A percentile compares a stretch with the other conserved stretches of the same genome.
phyloP scores from a whole-genome alignment of 2,888 invertebrate genomes.

The Allolobophora icterica region DNA sequence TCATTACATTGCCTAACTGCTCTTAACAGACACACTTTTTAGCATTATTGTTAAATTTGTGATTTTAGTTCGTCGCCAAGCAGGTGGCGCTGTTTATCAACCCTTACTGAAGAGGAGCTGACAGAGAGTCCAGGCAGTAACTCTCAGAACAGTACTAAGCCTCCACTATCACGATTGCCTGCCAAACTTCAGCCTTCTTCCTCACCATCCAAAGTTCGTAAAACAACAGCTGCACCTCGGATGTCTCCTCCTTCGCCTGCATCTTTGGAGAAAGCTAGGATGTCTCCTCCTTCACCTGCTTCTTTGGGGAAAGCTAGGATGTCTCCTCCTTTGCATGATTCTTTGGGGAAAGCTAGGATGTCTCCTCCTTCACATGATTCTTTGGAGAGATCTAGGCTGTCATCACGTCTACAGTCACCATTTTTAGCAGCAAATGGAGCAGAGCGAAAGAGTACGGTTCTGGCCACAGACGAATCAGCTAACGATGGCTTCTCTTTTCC shows the following conservation, averaged over 20 bases:
- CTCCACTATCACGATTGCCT: background rate
- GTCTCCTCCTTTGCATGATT: background rate
- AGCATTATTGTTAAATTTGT: background rate
- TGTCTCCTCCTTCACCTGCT: background rate
- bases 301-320: background rate
- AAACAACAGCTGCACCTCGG: background rate
- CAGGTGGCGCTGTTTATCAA: slow-evolving; percentile 7
- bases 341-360: background rate
- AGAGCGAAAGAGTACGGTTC: background rate
- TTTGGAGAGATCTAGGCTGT: background rate
- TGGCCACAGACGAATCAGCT: background rate
- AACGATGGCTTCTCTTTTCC: background rate
- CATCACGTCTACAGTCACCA: background rate
- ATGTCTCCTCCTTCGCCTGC: background rate
- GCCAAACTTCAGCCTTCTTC: background rate
- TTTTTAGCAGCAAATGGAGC: background rate
- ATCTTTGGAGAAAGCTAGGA: background rate
- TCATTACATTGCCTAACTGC: background rate
- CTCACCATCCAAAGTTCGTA: background rate
- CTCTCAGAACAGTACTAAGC: background rate
- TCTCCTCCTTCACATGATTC: background rate
- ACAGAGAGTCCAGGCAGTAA: background rate
- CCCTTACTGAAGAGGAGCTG: slow-evolving; percentile 18
- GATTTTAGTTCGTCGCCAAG: slow-evolving; percentile 12
- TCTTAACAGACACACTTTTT: background rate